Evolutionary conservation across 2,888 invertebrate genomes (phyloP).

Genomic region (Macrophya annulata): DNA sequence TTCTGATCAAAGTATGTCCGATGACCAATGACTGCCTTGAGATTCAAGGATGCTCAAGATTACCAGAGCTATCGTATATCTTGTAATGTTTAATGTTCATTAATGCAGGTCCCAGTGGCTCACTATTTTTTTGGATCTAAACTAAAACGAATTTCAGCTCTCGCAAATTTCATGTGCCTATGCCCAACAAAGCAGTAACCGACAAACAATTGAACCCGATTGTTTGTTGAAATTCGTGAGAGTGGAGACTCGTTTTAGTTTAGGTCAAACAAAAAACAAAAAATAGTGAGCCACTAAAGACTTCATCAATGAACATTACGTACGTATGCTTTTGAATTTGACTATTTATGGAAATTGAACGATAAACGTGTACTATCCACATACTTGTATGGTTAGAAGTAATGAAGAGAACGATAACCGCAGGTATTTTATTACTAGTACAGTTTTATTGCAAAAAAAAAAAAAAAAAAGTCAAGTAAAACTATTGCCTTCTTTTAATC

Average conservation of each 20-base stretch:
- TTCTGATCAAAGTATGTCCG: constrained; percentile 27
- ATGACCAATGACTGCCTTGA: neutral
- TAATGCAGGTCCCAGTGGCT: too few species aligned
- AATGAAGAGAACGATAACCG: neutral
- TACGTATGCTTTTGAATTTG: neutral
- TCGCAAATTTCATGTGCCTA: too few species aligned
- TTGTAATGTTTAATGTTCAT: neutral
- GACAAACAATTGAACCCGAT: too few species aligned
- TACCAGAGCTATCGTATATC: neutral
- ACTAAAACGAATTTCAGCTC: too few species aligned
- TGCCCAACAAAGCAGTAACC: too few species aligned
- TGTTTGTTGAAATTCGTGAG: too few species aligned
- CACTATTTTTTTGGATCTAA: too few species aligned
- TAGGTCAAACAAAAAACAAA: too few species aligned
- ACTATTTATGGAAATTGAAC: neutral
- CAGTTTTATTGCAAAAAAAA: neutral
- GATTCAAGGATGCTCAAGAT: constrained; percentile 37
- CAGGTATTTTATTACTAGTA: constrained; percentile 6
- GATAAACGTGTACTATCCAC: neutral
- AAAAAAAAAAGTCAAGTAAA: neutral
- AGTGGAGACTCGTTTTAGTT: too few species aligned
- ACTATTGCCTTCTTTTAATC: neutral
- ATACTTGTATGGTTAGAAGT: neutral
- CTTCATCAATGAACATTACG: too few species aligned
- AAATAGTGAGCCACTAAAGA: too few species aligned